Evolutionary conservation across 2,888 invertebrate species (phyloP).

Genomic region (Carterocephalus palaemon): DNA sequence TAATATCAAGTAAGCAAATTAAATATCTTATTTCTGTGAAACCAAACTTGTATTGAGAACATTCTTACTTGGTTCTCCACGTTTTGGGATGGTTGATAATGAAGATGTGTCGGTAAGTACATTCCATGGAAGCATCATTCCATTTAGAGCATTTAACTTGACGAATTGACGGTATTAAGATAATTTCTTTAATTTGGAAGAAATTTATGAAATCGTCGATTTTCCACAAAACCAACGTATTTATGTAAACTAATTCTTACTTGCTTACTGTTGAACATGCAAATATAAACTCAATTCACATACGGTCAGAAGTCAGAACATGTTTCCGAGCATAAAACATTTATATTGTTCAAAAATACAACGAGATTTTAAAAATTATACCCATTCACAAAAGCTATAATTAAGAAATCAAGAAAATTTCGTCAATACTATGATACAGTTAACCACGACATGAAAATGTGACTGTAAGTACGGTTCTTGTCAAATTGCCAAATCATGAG

Average conservation of each 20-base stretch:
- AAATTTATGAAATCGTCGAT: not conserved
- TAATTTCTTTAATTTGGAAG: conserved; percentile 11
- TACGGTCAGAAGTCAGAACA: too few relatives aligned
- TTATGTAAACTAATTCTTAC: conserved; percentile 16
- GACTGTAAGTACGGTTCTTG: conserved; percentile 44
- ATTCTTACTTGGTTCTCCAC: too few relatives aligned
- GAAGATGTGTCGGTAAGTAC: conserved; percentile 8
- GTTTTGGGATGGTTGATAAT: too few relatives aligned
- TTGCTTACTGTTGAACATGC: not conserved
- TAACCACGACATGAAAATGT: conserved; percentile 55
- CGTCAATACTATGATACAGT: conserved; percentile 69
- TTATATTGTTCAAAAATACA: too few relatives aligned
- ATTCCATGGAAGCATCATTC: not conserved
- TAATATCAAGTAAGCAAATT: too few relatives aligned
- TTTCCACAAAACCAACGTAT: conserved; percentile 13
- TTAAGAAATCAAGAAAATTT: conserved; percentile 70
- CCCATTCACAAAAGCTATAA: conserved; percentile 55
- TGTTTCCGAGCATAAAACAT: too few relatives aligned
- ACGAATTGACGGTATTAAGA: not conserved
- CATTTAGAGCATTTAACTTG: too few relatives aligned
- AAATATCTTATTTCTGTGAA: too few relatives aligned
- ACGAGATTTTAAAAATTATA: conserved; percentile 48
- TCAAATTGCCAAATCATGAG: conserved; percentile 28
- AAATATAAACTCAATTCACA: conserved; percentile 9
- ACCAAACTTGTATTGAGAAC: too few relatives aligned